These are phyloP conservation scores for Atopsyche davidsoni DNA, from an alignment of 1,140 invertebrate species.

Conservation along the genomic window DNA sequence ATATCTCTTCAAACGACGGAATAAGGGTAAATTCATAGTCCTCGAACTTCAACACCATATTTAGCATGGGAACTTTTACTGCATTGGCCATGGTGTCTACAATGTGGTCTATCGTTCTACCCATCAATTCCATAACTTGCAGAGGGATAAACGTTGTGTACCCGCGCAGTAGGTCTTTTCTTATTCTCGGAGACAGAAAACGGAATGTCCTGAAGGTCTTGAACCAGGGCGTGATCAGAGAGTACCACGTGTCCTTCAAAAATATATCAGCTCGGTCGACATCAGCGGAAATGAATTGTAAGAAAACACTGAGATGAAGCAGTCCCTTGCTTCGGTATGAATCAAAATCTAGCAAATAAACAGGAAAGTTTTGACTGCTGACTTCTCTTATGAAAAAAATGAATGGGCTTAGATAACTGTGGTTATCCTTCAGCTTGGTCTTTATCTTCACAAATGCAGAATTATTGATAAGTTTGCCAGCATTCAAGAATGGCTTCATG, in stretches of 20 bases:
- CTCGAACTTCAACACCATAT: constrained; percentile 44
- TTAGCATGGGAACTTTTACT: constrained; percentile 38
- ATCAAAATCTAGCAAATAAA: constrained; percentile 49
- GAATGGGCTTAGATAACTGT: constrained; percentile 56
- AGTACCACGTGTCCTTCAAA: constrained; percentile 45
- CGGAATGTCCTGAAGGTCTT: constrained; percentile 41
- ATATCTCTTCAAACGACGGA: constrained; percentile 43
- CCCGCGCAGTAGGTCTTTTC: constrained; percentile 39
- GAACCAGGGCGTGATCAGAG: constrained; percentile 40
- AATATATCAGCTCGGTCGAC: constrained; percentile 43
- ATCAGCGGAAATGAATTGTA: constrained; percentile 41
- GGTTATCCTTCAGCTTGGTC: constrained; percentile 47
- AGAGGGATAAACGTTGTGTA: constrained; percentile 45
- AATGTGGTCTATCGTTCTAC: constrained; percentile 41
- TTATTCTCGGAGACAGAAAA: constrained; percentile 37
- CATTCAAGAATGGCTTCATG: constrained; percentile 49
- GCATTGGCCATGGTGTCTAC: constrained; percentile 38
- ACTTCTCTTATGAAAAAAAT: constrained; percentile 54
- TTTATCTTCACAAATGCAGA: constrained; percentile 51
- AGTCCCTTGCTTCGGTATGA: constrained; percentile 45
- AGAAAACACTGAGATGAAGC: constrained; percentile 42
- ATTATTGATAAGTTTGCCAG: constrained; percentile 54
- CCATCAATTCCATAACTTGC: constrained; percentile 47
- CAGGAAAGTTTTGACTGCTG: constrained; percentile 49
- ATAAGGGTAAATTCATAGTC: constrained; percentile 44